Evolutionary conservation across 2,888 invertebrate species (phyloP).

Genomic region (Brachypterus glaber): DNA sequence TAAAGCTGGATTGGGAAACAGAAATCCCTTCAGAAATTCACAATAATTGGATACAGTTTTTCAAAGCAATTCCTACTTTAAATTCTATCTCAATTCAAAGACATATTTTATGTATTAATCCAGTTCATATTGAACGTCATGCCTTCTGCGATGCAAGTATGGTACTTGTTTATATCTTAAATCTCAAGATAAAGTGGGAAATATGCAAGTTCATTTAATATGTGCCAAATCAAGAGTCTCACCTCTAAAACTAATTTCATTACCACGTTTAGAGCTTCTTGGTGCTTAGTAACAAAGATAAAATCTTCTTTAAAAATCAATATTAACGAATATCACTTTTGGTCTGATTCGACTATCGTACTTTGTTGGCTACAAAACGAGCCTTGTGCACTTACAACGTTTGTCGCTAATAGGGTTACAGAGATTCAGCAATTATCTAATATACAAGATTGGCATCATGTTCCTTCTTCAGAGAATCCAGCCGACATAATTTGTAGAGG

Average conservation of each 20-base stretch:
- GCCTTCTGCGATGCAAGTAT: no score
- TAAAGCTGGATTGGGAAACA: no score
- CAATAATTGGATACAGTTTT: no score
- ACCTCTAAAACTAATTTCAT: conserved; percentile 19
- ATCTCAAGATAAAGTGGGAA: no score
- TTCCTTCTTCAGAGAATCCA: conserved; percentile 17
- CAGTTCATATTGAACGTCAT: no score
- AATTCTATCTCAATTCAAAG: no score
- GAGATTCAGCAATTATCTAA: conserved; percentile 19
- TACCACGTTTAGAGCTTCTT: conserved; percentile 27
- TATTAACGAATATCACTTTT: conserved; percentile 12
- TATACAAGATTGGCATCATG: conserved; percentile 18
- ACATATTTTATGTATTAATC: no score
- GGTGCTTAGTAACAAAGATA: conserved; percentile 21
- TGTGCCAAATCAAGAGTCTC: conserved; percentile 21
- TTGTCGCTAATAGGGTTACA: conserved; percentile 23
- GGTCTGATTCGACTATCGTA: conserved; percentile 28
- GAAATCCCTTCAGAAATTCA: no score
- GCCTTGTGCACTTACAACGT: conserved; percentile 21
- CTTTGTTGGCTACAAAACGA: conserved; percentile 23
- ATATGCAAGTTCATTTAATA: no score
- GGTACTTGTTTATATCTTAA: no score
- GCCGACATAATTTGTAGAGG: conserved; percentile 17
- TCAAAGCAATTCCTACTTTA: no score
- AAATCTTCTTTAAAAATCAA: conserved; percentile 4